Percentiles rank a stretch among this genome's conserved stretches.
These are phyloP conservation scores for Neolamprologus devosi DNA, from an alignment of 2,113 vertebrate species.

Conservation along the genomic window DNA sequence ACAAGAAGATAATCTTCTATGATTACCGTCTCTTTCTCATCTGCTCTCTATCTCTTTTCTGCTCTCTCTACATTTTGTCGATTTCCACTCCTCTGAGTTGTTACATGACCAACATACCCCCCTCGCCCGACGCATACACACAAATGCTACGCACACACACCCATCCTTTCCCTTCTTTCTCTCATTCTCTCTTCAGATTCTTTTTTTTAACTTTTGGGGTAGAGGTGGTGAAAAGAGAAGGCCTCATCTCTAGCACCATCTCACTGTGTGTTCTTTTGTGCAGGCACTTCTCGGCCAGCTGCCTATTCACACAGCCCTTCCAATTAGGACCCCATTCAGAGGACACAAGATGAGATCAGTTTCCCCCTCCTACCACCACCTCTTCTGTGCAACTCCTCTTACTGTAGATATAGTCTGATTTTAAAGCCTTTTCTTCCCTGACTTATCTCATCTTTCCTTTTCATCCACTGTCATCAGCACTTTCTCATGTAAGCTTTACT, in stretches of 20 bases:
- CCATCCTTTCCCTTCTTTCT: slow-evolving; percentile 7
- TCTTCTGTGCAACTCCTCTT: neutral
- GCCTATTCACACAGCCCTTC: slow-evolving; percentile 77
- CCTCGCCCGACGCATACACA: neutral
- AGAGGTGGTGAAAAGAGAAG: slow-evolving; percentile 46
- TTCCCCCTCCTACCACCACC: neutral
- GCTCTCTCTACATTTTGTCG: slow-evolving; percentile 42
- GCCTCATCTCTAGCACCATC: slow-evolving; percentile 38
- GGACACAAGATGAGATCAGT: slow-evolving; percentile 46
- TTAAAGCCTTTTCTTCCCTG: neutral
- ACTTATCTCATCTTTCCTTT: neutral
- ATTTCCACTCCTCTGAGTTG: slow-evolving; percentile 51
- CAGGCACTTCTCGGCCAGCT: slow-evolving; percentile 78
- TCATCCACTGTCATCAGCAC: neutral
- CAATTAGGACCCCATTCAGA: slow-evolving; percentile 92
- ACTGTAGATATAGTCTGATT: neutral
- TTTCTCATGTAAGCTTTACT: neutral
- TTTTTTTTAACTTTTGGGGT: neutral
- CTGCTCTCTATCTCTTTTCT: slow-evolving; percentile 28
- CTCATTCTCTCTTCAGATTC: neutral
- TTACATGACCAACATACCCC: slow-evolving; percentile 18
- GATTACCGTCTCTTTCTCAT: slow-evolving; percentile 68
- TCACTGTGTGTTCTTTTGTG: slow-evolving; percentile 60
- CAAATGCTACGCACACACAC: neutral
- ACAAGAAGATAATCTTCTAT: slow-evolving; percentile 63